A percentile compares a stretch with the other conserved stretches of the same genome.
These are phyloP conservation scores for Mizuhopecten yessoensis DNA, from an alignment of 1,140 invertebrate species.

Conservation along the genomic window DNA sequence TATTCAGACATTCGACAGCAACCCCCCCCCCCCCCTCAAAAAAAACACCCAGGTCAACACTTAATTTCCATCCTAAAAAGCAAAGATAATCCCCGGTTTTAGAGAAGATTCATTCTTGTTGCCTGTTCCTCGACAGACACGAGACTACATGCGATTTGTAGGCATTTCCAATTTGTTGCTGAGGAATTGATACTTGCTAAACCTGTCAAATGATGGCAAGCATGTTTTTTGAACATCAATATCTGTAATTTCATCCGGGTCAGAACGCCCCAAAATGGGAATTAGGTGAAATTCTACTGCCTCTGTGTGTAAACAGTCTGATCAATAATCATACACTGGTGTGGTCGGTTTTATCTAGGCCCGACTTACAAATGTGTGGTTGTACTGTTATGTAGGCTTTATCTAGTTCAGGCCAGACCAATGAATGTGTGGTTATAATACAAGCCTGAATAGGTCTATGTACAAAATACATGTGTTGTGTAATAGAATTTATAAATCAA, in stretches of 20 bases:
- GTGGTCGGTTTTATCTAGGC: background rate
- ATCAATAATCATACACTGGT: background rate
- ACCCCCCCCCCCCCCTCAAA: no score
- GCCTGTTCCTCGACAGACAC: no score
- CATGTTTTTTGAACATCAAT: constrained; percentile 35
- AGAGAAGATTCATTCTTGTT: no score
- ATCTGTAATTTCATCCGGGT: constrained; percentile 30
- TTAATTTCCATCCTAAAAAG: no score
- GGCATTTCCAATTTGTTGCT: no score
- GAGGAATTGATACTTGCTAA: background rate
- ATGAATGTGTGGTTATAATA: background rate
- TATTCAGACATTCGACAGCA: no score
- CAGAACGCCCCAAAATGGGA: background rate
- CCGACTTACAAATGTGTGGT: background rate
- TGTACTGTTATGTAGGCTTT: background rate
- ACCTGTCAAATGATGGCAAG: constrained; percentile 13
- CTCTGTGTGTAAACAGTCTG: background rate
- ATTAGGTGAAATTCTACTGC: constrained; percentile 21
- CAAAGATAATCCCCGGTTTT: no score
- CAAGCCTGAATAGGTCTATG: no score
- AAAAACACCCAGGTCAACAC: no score
- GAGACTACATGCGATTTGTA: no score
- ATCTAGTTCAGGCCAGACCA: constrained; percentile 29
- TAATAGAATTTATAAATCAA: no score
- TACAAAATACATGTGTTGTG: no score